Base-by-base conservation (phyloP, 2,888 invertebrate genomes). In the Epinotia demarniana region DNA sequence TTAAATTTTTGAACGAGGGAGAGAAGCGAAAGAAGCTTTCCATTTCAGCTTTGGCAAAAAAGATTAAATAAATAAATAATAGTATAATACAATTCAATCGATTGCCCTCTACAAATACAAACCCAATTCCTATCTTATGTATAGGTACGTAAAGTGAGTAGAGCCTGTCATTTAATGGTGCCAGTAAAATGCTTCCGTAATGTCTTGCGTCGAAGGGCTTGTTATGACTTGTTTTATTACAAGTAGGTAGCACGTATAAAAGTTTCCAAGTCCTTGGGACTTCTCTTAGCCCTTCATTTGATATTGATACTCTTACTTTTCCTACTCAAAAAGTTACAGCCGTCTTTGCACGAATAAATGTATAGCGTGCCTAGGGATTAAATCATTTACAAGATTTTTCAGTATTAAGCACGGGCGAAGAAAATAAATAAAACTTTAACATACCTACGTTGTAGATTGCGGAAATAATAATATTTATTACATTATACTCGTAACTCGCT, bases 151-250 rank as follows among this genome's bases (percentile, higher is more conserved):
- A n/a, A 53, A 53, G n/a, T n/a, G 53, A 53, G n/a, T 49, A 49
- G 13, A 6, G 18, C 27, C 27, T 61, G 71, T 61, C 67, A 66
- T 75, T 75, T 70, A 75, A 72, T 72, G 55, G 55, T 67, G 61
- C 13, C 71, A 72, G 23, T 75, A 72, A 72, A 75, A 75, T 71
- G 53, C 16, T n/a, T 60, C 19, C 19, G 75, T 18, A 57, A 67
- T 67, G 66, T 61, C 53, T 43, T 72, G 66, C 69, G 67, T 61
- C 23, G 8, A 39, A 55, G 71, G 61, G 61, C 60, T 46, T 69
- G 66, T 75, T 72, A 75, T 72, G 67, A 19, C 71, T 75, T 75
- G 67, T 75, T 75, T 75, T 75, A 75, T 75, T 67, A 46, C 62
- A 16, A 72, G 67, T 67, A 46, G 63, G 57, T 27, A 64, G 11